These are phyloP conservation scores for Tanypteryx hageni DNA, from an alignment of 2,888 invertebrate species.

Conservation along the genomic window DNA sequence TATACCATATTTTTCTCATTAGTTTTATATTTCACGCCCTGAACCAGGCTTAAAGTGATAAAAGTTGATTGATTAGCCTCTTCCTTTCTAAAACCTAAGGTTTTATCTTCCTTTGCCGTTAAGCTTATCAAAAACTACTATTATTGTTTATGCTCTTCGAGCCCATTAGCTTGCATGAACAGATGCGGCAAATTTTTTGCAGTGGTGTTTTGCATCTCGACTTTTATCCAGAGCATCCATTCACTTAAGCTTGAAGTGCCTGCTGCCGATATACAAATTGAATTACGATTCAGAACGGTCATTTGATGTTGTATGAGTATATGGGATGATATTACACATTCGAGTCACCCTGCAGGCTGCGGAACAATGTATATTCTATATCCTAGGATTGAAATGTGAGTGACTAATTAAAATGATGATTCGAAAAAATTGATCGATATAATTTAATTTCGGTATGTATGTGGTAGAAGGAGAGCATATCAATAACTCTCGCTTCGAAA, in stretches of 20 bases:
- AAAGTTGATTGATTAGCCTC: not conserved
- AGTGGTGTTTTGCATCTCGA: not conserved
- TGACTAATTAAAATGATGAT: not conserved
- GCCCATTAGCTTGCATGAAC: constrained; percentile 5
- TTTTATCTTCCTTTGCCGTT: not conserved
- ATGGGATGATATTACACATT: not conserved
- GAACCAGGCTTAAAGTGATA: too few species aligned
- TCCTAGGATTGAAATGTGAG: not conserved
- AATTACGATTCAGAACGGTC: not conserved
- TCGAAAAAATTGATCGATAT: not conserved
- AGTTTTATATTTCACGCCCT: too few species aligned
- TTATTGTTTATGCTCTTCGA: not conserved
- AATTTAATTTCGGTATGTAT: too few species aligned
- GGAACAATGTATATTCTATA: not conserved
- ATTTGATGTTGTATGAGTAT: not conserved
- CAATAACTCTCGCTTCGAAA: not conserved
- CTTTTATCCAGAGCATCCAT: not conserved
- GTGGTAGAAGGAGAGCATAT: too few species aligned
- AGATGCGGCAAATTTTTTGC: constrained; percentile 6
- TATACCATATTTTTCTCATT: too few species aligned
- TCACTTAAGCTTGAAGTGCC: not conserved
- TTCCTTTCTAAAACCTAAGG: not conserved
- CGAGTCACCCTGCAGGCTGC: not conserved
- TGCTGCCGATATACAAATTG: not conserved
- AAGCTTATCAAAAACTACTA: not conserved